Percentiles rank a stretch among this genome's conserved stretches.
Conservation (phyloP, 2,797 vertebrate genomes). For the Gallirallus australis region DNA sequence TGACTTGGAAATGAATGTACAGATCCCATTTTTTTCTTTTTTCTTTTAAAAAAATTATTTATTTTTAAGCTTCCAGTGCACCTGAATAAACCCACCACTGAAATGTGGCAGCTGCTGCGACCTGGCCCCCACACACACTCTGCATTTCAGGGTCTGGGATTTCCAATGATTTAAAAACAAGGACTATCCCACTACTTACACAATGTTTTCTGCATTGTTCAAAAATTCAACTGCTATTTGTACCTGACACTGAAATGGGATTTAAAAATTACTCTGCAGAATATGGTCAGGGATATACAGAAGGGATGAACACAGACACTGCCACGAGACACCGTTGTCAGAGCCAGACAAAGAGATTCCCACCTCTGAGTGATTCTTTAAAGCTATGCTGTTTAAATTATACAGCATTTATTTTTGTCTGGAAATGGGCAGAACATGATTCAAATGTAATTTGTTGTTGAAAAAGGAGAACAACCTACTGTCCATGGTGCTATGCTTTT, state of each 20-base stretch:
- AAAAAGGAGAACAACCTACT: neutral
- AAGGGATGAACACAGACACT: too few species aligned
- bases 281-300: neutral
- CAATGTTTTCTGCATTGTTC: neutral
- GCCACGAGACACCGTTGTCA: neutral
- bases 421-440: neutral
- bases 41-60: too few species aligned
- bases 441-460: neutral
- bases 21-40: neutral
- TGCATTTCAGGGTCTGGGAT: neutral
- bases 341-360: neutral
- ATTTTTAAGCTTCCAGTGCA: neutral
- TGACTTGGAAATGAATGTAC: neutral
- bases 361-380: neutral
- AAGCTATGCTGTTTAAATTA: neutral
- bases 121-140: neutral
- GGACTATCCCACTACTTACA: neutral
- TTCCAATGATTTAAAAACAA: neutral
- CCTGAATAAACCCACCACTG: neutral
- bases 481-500: accelerated
- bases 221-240: neutral
- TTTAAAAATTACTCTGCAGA: neutral
- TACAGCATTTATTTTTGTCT: neutral
- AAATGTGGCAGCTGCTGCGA: neutral
- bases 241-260: neutral